Evolutionary conservation across 1,140 invertebrate species (phyloP), one percentile per base, ranked within the genome.

Genomic region (Elymnias hypermnestra): DNA sequence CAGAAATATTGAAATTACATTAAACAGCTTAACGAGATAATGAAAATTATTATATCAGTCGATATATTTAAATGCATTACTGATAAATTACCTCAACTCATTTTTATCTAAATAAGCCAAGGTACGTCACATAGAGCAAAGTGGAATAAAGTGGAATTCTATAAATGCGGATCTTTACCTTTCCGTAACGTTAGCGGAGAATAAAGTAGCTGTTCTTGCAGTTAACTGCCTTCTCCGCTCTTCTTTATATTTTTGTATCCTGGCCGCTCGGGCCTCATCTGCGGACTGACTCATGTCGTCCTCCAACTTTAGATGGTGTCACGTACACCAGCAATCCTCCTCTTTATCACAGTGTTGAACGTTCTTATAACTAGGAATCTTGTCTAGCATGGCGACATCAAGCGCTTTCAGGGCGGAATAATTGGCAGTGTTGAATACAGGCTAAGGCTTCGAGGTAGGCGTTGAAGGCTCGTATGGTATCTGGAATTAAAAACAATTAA

Each of bases 231-330:
- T 88, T 40, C 90, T 85, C 35, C 90, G 79, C 56, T 91, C 89
- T 64, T 92, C 90, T 67, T 92, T 92, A 75, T 91, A 91, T 52
- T 88, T 87, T 54, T 88, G 87, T 51, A 92, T 90, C 49, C 91
- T 82, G 74, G 90, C 89, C 58, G 87, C 85, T 45, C 88, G 73
- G 64, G 67, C 83, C 69, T 77, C 75, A 35, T 85, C 83, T 28
- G 72, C 70, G 21, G 79, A 69, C 44, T 74, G 72, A 46, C 66
- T 83, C 81, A 85, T 85, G 10, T 42, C 62, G 62, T 47, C 51
- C 39, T 50, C 61, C 45, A 33, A 40, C 18, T 57, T 53, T 51
- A 50, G 62, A 58, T 42, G 53, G 41, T 56, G 71, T 74, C 74
- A 79, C 72, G 69, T 62, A 14, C 68, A 57, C 64, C 66, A 71